These are phyloP conservation scores for Sebastes elongatus DNA, from an alignment of 2,797 vertebrate species.

Conservation along the genomic window DNA sequence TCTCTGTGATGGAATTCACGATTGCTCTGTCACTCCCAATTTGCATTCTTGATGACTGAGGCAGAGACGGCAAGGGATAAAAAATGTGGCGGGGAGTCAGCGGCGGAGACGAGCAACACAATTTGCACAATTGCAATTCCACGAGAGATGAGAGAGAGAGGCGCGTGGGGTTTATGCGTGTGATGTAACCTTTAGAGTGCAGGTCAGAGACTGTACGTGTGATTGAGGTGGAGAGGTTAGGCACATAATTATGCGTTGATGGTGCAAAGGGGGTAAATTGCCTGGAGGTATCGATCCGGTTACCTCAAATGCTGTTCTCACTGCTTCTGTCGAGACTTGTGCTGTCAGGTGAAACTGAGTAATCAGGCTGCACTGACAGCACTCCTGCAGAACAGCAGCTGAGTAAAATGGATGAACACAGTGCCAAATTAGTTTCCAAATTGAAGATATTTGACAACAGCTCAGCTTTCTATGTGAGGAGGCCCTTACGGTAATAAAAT, in stretches of 20 bases:
- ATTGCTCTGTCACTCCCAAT: slow-evolving; percentile 76
- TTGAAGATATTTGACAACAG: slow-evolving; percentile 40
- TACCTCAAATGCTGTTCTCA: slow-evolving; percentile 60
- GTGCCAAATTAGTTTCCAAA: slow-evolving; percentile 46
- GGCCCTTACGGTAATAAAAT: slow-evolving; percentile 20
- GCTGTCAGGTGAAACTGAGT: slow-evolving; percentile 62
- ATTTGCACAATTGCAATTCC: slow-evolving; percentile 43
- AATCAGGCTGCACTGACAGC: slow-evolving; percentile 55
- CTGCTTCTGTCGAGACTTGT: slow-evolving; percentile 25
- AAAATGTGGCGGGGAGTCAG: slow-evolving; percentile 25
- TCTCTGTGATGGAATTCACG: slow-evolving; percentile 63
- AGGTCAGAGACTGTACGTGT: slow-evolving; percentile 31
- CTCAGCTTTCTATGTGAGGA: background rate
- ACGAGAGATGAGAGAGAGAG: slow-evolving; percentile 19
- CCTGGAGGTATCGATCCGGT: slow-evolving; percentile 64
- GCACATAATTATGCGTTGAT: slow-evolving; percentile 62
- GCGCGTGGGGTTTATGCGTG: background rate
- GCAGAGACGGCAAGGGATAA: slow-evolving; percentile 31
- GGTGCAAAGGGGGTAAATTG: slow-evolving; percentile 43
- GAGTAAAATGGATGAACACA: slow-evolving; percentile 41
- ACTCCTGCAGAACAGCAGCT: slow-evolving; percentile 30
- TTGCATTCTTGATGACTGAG: slow-evolving; percentile 67
- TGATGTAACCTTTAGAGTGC: slow-evolving; percentile 18
- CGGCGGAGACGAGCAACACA: slow-evolving; percentile 25
- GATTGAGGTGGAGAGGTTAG: slow-evolving; percentile 52